Percentiles rank a stretch among this genome's conserved stretches.
Conservation (phyloP, 2,797 vertebrate genomes). For the Muscicapa striata region DNA sequence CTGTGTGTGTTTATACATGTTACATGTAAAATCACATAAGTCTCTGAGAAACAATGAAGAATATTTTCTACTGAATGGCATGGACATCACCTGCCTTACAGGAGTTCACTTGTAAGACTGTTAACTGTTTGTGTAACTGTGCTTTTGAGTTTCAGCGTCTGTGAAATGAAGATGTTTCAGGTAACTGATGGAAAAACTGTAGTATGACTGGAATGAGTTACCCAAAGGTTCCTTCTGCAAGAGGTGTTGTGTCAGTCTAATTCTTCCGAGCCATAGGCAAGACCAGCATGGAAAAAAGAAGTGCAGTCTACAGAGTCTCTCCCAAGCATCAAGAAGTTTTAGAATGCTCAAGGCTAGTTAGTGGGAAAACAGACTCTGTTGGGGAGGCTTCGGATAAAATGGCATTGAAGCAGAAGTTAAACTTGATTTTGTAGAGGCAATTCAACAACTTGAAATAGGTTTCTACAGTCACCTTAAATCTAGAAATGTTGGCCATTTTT, state of each 20-base stretch:
- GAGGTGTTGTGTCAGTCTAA: background rate
- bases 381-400: background rate
- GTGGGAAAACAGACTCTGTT: background rate
- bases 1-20: background rate
- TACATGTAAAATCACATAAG: background rate
- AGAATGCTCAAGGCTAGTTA: background rate
- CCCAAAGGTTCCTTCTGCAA: background rate
- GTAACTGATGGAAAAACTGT: background rate
- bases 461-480: background rate
- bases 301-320: background rate
- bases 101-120: background rate
- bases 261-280: background rate
- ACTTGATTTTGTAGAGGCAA: background rate
- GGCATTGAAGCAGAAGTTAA: background rate
- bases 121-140: background rate
- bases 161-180: background rate
- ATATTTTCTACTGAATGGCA: background rate
- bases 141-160: background rate
- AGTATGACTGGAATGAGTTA: background rate
- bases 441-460: background rate
- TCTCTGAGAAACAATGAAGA: background rate
- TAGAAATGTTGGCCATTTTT: background rate
- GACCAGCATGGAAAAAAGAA: slow-evolving; percentile 21
- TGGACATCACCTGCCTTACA: background rate
- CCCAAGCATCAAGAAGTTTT: background rate